Base-by-base conservation (phyloP, 2,113 vertebrate genomes). In the Prochilodus magdalenae region DNA sequence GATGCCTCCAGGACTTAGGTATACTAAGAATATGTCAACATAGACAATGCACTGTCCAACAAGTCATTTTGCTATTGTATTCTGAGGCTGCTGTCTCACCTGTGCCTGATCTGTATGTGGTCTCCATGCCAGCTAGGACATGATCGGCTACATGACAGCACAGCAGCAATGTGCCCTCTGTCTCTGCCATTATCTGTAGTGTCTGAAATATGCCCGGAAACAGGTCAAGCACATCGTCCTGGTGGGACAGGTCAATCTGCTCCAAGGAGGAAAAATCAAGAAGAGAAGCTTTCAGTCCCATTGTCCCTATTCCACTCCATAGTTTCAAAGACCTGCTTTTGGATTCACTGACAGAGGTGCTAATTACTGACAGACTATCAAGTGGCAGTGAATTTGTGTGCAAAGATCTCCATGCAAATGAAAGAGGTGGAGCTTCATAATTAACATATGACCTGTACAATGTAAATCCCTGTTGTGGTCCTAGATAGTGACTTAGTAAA, bases 61-160 rank as follows among this genome's bases (percentile, higher is more conserved):
- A 44, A 44, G 8, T 44, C 5, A 44, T 44, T 11, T 44, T 4
- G 5, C 40, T 7, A 44, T 44, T 10, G 11, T 8, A 44, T 10
- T 44, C 40, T 5, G 40, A 11, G 11, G 57, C 5, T 16, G 27
- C 16, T 29, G 24, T 51, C 72, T 75, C 75, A 93, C 92, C 92
- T 88, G 83, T 81, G 74, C 85, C 75, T 29, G 66, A 88, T 55
- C 91, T 84, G 85, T 96, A 98, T 4, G 94, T 96, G 0, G 96
- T 96, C 87, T 99, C 97, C 98, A 99, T 99, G 91, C 98, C 98
- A 3, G 95, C 94, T 0, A 93, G 93, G 77, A 99, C 97, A 86
- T 99, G 97, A 80, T 97, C 95, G 0, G 93, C 90, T 15, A 99
- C 94, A 0, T 99, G 97, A 70, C 98, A 99, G 80, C 99, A 97